Conservation (phyloP, 2,888 invertebrate species). For the Xestoiulus laeticollis region DNA sequence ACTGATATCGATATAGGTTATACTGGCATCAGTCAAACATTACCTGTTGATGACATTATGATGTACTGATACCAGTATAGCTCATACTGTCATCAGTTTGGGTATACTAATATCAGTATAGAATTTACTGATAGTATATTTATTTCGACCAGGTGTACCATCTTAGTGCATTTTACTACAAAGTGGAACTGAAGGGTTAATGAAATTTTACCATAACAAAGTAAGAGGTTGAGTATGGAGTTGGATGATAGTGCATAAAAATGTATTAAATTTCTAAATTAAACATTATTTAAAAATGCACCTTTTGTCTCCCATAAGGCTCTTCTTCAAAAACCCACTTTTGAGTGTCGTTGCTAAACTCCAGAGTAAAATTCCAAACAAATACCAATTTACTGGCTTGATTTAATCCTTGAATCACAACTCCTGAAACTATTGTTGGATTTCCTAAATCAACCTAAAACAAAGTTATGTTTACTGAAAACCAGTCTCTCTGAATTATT, state of each 20-base stretch:
- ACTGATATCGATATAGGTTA: too few species aligned
- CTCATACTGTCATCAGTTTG: too few species aligned
- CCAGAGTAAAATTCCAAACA: slow-evolving; percentile 58
- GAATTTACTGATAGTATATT: too few species aligned
- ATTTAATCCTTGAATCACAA: slow-evolving; percentile 59
- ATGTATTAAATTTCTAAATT: too few species aligned
- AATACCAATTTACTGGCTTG: slow-evolving; percentile 57
- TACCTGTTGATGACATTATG: too few species aligned
- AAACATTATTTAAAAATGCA: slow-evolving; percentile 48
- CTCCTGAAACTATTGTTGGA: slow-evolving; percentile 58
- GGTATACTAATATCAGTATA: too few species aligned
- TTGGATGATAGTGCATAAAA: neutral
- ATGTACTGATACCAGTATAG: too few species aligned
- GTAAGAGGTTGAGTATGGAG: neutral
- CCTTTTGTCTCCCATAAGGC: slow-evolving; percentile 59
- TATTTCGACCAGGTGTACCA: too few species aligned
- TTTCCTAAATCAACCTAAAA: slow-evolving; percentile 58
- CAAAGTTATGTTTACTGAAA: neutral
- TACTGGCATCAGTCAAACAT: too few species aligned
- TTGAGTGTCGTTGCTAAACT: slow-evolving; percentile 59
- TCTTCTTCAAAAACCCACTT: slow-evolving; percentile 59
- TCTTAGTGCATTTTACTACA: too few species aligned
- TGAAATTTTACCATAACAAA: too few species aligned
- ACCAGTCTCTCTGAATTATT: slow-evolving; percentile 40
- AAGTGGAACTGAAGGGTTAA: too few species aligned